Conservation (phyloP, 2,113 vertebrate species). For the Dunckerocampus dactyliophorus region DNA sequence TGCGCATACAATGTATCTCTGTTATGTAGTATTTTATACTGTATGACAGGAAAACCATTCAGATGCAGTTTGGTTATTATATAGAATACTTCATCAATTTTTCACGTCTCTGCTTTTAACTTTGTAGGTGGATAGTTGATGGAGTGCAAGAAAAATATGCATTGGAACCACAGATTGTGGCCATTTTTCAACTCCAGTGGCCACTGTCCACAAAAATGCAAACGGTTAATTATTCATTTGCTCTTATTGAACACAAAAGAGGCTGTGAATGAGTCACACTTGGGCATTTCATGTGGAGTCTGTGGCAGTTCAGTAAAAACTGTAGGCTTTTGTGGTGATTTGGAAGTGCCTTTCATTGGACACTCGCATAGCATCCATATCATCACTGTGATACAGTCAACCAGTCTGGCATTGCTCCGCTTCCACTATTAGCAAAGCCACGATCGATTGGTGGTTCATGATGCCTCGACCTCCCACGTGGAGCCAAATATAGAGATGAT, state of each 20-base stretch:
- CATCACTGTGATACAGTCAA: constrained; percentile 8
- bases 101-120: no score
- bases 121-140: no score
- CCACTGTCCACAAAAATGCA: no score
- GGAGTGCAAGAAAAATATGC: no score
- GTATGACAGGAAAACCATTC: no score
- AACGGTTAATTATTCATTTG: background rate
- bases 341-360: background rate
- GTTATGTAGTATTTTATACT: no score
- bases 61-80: no score
- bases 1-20: no score
- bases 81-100: no score
- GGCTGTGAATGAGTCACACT: background rate
- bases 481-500: constrained; percentile 23
- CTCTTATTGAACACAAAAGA: background rate
- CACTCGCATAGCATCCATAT: background rate
- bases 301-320: background rate
- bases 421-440: constrained; percentile 12
- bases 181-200: no score
- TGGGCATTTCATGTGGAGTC: background rate
- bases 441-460: constrained; percentile 31
- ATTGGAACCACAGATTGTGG: no score
- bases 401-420: constrained; percentile 21
- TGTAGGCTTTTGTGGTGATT: constrained; percentile 4
- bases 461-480: constrained; percentile 16